Evolutionary conservation across 2,113 vertebrate genomes (phyloP).

Genomic region (Antennarius striatus): DNA sequence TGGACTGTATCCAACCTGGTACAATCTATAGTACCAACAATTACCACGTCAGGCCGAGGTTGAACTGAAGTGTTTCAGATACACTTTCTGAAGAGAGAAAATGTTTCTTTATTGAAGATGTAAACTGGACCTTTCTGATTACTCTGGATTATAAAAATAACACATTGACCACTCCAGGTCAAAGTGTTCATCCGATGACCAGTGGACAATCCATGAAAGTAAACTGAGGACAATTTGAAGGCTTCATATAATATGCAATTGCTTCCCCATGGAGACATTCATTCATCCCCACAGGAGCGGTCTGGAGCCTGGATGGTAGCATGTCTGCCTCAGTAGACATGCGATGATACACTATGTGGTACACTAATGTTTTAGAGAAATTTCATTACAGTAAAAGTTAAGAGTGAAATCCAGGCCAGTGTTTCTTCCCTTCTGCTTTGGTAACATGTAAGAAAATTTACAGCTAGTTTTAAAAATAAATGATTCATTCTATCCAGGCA

Average conservation of each 20-base stretch:
- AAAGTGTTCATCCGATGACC: not conserved
- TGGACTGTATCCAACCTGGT: too few relatives aligned
- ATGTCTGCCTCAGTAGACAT: constrained; percentile 15
- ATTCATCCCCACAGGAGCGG: too few relatives aligned
- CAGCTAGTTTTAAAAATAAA: not conserved
- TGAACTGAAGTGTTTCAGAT: too few relatives aligned
- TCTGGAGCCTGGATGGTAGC: too few relatives aligned
- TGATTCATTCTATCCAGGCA: not conserved
- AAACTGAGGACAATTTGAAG: not conserved
- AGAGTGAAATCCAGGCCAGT: not conserved
- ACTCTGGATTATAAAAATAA: too few relatives aligned
- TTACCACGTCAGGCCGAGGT: too few relatives aligned
- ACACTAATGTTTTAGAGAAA: too few relatives aligned
- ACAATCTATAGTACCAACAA: too few relatives aligned
- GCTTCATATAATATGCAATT: not conserved
- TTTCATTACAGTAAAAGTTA: not conserved
- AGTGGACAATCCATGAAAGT: too few relatives aligned
- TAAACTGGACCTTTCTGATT: not conserved
- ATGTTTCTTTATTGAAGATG: too few relatives aligned
- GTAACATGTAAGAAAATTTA: not conserved
- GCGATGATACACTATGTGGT: not conserved
- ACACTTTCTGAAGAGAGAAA: too few relatives aligned
- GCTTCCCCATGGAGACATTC: too few relatives aligned
- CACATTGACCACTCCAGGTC: not conserved
- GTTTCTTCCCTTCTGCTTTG: not conserved